These are phyloP conservation scores for Ophioninae sp. DNA, from an alignment of 2,888 invertebrate genomes.

Conservation along the genomic window DNA sequence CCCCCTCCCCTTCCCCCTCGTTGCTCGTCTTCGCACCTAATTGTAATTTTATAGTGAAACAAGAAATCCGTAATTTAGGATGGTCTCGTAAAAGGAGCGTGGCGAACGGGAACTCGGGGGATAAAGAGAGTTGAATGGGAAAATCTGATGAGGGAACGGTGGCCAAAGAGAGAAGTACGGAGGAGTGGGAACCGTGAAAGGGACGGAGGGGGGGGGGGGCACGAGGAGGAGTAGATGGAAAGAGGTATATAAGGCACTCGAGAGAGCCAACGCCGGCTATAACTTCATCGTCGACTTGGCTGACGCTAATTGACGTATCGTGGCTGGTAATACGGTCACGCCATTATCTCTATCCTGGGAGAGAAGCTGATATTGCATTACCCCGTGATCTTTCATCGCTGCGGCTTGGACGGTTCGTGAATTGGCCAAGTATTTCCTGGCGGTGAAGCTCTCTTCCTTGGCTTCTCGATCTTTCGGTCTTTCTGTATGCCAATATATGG, in stretches of 20 bases:
- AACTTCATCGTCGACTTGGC: constrained; percentile 70
- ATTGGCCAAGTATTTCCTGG: constrained; percentile 61
- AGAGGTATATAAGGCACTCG: constrained; percentile 59
- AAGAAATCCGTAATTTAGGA: constrained; percentile 63
- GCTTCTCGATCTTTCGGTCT: constrained; percentile 11
- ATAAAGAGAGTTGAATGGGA: constrained; percentile 39
- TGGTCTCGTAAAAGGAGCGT: constrained; percentile 49
- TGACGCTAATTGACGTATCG: constrained; percentile 77
- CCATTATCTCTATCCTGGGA: constrained; percentile 73
- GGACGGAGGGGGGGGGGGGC: constrained; percentile 41
- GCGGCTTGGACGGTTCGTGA: constrained; percentile 58
- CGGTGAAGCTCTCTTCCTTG: constrained; percentile 25
- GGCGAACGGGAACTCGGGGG: constrained; percentile 20
- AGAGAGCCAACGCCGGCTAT: constrained; percentile 62
- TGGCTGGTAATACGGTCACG: constrained; percentile 74
- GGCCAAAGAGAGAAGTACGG: constrained; percentile 14
- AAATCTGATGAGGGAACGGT: constrained; percentile 41
- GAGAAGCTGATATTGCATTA: constrained; percentile 73
- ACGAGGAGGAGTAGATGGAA: constrained; percentile 52
- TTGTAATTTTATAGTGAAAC: constrained; percentile 65
- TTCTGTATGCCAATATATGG: constrained; percentile 3
- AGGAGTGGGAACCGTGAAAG: constrained; percentile 32
- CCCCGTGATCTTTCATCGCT: constrained; percentile 71
- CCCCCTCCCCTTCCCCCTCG: constrained; percentile 1
- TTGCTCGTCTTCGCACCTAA: constrained; percentile 45